Base-by-base conservation (phyloP, 1,140 invertebrate species). In the Halyomorpha halys region DNA sequence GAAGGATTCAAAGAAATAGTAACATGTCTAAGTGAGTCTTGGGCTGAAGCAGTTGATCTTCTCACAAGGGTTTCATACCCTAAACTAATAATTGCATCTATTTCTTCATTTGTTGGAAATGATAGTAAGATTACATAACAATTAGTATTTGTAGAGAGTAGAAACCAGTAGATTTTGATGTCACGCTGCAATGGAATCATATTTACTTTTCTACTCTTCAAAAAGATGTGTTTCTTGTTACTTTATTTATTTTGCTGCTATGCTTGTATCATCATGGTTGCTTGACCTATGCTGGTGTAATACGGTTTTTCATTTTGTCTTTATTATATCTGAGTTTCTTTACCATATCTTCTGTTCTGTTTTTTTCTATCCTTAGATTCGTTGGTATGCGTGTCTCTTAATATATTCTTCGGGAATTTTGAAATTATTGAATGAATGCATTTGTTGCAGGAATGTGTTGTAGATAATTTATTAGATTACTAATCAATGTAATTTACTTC, bases 51-150 rank as follows among this genome's bases (percentile, higher is more conserved):
- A 21, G 19, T 49, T 19, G 47, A 49, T 19, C n/a, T 49, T 19
- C 47, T 49, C 47, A 18, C 19, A 19, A 19, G 15, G 53, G 23
- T 23, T 56, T 56, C 53, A 23, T 25, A 56, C 23, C 23, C 53
- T 1, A 25, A 23, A 21, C 23, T 56, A 56, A 25, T 23, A 23
- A 5, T 23, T 56, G n/a, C 53, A 56, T 21, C 53, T 25, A 56
- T 56, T 56, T 56, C 53, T 56, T 56, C 53, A 56, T 56, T 56
- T 23, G 23, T 56, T 25, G 53, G 53, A 56, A 56, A 56, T 56
- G 53, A 56, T 23, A 23, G 53, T 56, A 56, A 56, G 53, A 21
- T 23, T 16, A 39, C 23, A 56, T 56, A 56, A 56, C 53, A 56
- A 15, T 56, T 27, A 23, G 23, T 25, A 23, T 39, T 39, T 39